Percentiles rank a stretch among this genome's conserved stretches.
Evolutionary conservation across 2,888 invertebrate genomes (phyloP).

Genomic region (Xestia c-nigrum): DNA sequence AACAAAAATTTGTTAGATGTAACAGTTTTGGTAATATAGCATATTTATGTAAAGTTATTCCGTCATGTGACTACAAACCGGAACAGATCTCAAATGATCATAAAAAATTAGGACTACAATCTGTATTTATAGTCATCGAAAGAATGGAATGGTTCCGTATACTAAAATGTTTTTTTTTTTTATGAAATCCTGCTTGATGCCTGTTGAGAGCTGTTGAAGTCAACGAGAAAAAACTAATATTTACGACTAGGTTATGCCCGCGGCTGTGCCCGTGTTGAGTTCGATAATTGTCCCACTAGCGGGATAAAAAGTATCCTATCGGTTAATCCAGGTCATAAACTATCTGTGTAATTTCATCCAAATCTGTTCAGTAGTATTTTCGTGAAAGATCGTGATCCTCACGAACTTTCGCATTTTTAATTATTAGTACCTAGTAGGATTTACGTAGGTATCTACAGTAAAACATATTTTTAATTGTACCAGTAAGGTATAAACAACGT

Average conservation of each 20-base stretch:
- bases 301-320: no score
- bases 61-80: slow-evolving; percentile 54
- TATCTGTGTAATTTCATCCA: no score
- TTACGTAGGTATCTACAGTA: no score
- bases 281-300: no score
- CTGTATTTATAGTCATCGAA: slow-evolving; percentile 7
- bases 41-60: slow-evolving; percentile 64
- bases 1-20: slow-evolving; percentile 29
- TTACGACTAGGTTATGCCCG: not conserved
- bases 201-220: not conserved
- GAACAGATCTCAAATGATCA: slow-evolving; percentile 38
- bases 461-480: no score
- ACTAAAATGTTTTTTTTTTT: slow-evolving; percentile 23
- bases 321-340: no score
- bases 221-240: not conserved
- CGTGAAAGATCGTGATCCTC: no score
- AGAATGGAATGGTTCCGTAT: slow-evolving; percentile 29
- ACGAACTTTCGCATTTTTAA: no score
- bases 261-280: no score
- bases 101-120: slow-evolving; percentile 32
- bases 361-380: no score
- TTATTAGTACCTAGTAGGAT: no score
- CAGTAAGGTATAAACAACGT: no score
- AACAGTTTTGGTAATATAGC: slow-evolving; percentile 41
- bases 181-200: not conserved